phyloP scores from a whole-genome alignment of 2,797 vertebrate species.

The Vireo griseus region DNA sequence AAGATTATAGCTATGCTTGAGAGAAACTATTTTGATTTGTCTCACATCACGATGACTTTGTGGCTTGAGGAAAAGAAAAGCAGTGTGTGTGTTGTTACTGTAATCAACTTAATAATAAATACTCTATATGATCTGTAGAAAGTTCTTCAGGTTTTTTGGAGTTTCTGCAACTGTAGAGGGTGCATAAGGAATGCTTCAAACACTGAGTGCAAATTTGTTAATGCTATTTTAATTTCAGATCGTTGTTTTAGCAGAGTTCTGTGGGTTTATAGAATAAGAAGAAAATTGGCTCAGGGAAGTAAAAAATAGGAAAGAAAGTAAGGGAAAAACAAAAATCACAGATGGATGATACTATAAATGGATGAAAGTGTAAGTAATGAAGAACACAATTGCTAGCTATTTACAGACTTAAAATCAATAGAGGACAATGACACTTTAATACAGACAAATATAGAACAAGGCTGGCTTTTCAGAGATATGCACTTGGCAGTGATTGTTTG shows the following conservation, averaged over 20 bases:
- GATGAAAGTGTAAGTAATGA: conserved; percentile 26
- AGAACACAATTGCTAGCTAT: not conserved
- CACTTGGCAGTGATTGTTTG: not conserved
- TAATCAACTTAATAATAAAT: not conserved
- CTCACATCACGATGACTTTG: not conserved
- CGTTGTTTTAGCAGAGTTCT: not conserved
- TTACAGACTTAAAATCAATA: conserved; percentile 30
- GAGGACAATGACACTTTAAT: conserved; percentile 8
- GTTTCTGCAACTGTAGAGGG: not conserved
- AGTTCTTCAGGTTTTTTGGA: not conserved
- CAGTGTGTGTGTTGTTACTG: not conserved
- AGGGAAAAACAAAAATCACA: conserved; percentile 21
- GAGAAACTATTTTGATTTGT: not conserved
- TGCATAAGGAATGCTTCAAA: not conserved
- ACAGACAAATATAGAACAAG: not conserved
- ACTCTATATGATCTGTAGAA: not conserved
- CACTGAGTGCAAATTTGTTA: not conserved
- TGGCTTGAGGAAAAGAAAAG: not conserved
- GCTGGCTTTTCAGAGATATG: not conserved
- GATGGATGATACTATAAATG: conserved; percentile 15
- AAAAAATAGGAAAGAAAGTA: conserved; percentile 18
- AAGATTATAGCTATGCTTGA: not conserved
- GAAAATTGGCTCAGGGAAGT: not conserved
- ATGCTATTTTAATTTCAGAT: not conserved
- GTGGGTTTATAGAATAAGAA: not conserved